Base-by-base conservation (phyloP, 1,140 invertebrate species). In the Teleogryllus occipitalis region DNA sequence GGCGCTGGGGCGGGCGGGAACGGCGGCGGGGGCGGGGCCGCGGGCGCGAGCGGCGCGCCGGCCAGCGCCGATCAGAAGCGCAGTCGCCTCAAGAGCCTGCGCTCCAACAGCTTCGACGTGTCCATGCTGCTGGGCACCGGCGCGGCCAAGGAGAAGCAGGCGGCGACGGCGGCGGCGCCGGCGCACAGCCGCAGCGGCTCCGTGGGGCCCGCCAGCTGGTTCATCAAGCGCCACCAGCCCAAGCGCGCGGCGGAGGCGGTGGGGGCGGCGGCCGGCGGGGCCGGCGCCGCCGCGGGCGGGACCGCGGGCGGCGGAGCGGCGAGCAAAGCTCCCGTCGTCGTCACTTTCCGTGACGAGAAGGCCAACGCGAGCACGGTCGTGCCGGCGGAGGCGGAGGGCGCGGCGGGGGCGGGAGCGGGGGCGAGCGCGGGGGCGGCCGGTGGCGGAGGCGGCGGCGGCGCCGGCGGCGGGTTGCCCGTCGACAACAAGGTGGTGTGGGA, bases 21-120 rank as follows among this genome's bases (percentile, higher is more conserved):
- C 6, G 12, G 73, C 14, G 10, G 8, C 15, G 8, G 54, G 54
- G 18, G n/a, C 7, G 15, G 47, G 1, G 2, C 10, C 18, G 54
- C 21, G n/a, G 15, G 77, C 81, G 81, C 12, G 81, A 81, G 83
- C 79, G 82, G 84, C 47, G 4, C 80, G 83, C 4, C 21, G 47
- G 8, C 75, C 27, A 47, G 18, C 39, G 79, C 85, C 12, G 88
- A 90, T 79, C 86, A 88, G 72, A 88, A 87, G 79, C 84, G 88
- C 12, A 87, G 85, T 74, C 86, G 88, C 18, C 86, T 93, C 39
- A 91, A 90, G 78, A 91, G 89, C 80, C 89, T 87, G 47, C 89
- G 93, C 1, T 94, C 93, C 3, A 95, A 93, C 84, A 95, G 93
- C 85, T 95, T 95, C 82, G 93, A 95, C 83, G 90, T 93, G 3